A percentile compares a stretch with the other conserved stretches of the same genome.
Evolutionary conservation across 2,888 invertebrate species (phyloP).

Genomic region (Scaptodrosophila latifasciaeformis): DNA sequence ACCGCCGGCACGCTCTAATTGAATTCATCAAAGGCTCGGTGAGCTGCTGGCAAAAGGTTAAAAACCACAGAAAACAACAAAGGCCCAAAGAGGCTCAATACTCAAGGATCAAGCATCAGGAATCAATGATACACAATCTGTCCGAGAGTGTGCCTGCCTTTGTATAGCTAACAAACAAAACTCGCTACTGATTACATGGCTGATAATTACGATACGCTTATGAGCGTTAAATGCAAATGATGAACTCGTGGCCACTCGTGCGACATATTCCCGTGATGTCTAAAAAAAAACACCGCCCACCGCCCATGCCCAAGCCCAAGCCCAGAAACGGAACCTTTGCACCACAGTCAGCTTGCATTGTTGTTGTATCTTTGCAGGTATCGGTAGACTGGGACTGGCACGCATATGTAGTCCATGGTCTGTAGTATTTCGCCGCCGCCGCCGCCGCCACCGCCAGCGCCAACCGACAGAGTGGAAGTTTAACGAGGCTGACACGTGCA

Average conservation of each 20-base stretch:
- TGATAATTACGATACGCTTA: conserved; percentile 51
- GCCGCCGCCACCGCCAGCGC: background rate
- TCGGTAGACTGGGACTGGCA: conserved; percentile 26
- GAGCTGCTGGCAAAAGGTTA: conserved; percentile 33
- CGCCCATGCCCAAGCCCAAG: conserved; percentile 39
- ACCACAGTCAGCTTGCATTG: conserved; percentile 22
- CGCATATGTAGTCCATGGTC: too few relatives aligned
- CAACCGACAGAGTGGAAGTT: conserved; percentile 61
- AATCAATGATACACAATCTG: too few relatives aligned
- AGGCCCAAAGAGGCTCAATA: conserved; percentile 24
- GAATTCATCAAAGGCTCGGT: conserved; percentile 37
- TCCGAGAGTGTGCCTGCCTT: background rate
- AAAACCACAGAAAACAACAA: conserved; percentile 8
- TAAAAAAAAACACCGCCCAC: conserved; percentile 14
- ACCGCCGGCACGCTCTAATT: conserved; percentile 32
- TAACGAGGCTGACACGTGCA: conserved; percentile 74
- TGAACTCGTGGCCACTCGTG: conserved; percentile 9
- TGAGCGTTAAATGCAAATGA: conserved; percentile 54
- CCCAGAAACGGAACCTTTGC: conserved; percentile 20
- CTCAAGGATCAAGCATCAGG: conserved; percentile 16
- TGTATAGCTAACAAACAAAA: background rate
- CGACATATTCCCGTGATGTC: background rate
- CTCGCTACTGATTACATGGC: conserved; percentile 33
- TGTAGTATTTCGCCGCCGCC: conserved; percentile 27
- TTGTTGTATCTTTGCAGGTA: too few relatives aligned